Evolutionary conservation across 2,113 vertebrate genomes (phyloP).

Genomic region (Hyaena hyaena): DNA sequence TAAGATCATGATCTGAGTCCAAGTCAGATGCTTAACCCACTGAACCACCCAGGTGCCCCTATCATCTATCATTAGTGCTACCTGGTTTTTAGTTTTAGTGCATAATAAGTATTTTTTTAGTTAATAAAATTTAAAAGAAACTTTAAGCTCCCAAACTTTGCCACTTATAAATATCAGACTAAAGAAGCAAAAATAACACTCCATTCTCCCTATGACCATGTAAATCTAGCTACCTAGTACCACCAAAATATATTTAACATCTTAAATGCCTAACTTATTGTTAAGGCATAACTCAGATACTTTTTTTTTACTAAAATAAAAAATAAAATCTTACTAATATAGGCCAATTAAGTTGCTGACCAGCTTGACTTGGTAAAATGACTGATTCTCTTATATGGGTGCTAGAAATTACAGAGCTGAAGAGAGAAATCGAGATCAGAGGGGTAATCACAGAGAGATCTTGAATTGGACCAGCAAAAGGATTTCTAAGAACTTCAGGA

Average conservation of each 20-base stretch:
- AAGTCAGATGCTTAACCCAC: no score
- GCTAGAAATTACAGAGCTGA: background rate
- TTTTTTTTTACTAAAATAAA: background rate
- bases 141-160: background rate
- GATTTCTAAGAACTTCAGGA: background rate
- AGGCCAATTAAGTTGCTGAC: background rate
- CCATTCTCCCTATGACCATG: background rate
- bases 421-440: background rate
- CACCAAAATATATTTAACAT: background rate
- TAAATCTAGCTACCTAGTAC: background rate
- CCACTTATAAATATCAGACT: background rate
- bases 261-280: background rate
- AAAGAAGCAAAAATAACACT: slow-evolving; percentile 31
- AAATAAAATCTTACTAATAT: background rate
- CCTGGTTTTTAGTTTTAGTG: background rate
- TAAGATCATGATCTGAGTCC: no score
- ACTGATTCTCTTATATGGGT: background rate
- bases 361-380: background rate
- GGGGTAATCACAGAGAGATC: background rate
- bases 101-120: background rate
- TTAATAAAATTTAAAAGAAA: background rate
- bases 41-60: no score
- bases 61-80: background rate
- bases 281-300: background rate
- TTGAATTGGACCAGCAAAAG: background rate